Conservation (phyloP, 2,113 vertebrate genomes). For the Gallinago media region DNA sequence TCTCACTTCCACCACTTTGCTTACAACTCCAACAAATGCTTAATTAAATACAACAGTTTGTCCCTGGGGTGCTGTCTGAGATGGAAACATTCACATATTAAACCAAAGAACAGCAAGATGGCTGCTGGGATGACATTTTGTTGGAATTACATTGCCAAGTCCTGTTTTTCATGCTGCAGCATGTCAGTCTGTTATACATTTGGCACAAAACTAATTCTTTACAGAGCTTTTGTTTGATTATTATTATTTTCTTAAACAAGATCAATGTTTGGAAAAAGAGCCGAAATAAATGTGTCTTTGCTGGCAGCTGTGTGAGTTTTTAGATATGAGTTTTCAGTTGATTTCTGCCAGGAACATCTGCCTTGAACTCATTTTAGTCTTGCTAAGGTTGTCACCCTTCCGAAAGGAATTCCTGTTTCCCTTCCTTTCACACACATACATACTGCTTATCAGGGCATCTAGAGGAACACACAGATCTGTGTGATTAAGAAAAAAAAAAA, state of each 20-base stretch:
- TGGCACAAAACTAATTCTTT: background rate
- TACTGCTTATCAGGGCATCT: constrained; percentile 59
- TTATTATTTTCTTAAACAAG: background rate
- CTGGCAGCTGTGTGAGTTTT: constrained; percentile 41
- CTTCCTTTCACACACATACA: constrained; percentile 67
- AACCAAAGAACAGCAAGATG: background rate
- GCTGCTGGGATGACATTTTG: background rate
- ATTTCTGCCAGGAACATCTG: constrained; percentile 75
- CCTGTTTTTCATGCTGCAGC: background rate
- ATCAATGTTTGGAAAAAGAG: constrained; percentile 6
- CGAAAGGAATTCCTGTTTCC: constrained; percentile 82
- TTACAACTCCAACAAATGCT: background rate
- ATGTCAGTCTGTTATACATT: background rate
- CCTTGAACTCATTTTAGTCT: constrained; percentile 19
- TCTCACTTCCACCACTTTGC: background rate
- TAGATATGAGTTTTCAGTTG: constrained; percentile 18
- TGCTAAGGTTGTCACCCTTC: constrained; percentile 72
- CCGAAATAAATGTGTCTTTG: constrained; percentile 48
- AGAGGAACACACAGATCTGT: constrained; percentile 64
- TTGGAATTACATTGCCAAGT: background rate
- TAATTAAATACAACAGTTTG: background rate
- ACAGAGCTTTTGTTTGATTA: background rate
- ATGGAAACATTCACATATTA: background rate
- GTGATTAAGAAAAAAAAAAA: constrained; percentile 16
- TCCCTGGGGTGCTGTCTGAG: background rate